These are phyloP conservation scores for Spodoptera litura DNA, from an alignment of 1,140 invertebrate species.

Conservation along the genomic window DNA sequence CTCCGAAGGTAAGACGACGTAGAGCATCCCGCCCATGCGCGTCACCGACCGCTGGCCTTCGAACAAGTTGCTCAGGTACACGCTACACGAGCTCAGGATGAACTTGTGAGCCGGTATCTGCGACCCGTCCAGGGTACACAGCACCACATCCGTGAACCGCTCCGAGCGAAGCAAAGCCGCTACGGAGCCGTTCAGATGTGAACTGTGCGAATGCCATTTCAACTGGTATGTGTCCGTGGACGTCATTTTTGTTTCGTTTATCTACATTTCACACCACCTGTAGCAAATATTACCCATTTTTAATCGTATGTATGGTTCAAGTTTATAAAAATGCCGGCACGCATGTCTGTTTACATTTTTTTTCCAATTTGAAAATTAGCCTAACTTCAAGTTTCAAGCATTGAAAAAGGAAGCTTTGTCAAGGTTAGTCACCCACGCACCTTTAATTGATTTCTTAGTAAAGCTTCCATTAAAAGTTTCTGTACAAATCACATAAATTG, in stretches of 20 bases:
- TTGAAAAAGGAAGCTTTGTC: too few species aligned
- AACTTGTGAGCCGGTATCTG: constrained; percentile 95
- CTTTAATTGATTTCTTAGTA: too few species aligned
- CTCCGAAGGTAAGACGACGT: constrained; percentile 93
- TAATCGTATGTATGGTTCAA: background rate
- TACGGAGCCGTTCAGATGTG: constrained; percentile 92
- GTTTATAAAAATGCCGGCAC: background rate
- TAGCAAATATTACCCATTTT: constrained; percentile 7
- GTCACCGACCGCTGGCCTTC: constrained; percentile 85
- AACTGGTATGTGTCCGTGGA: constrained; percentile 93
- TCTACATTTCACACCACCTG: constrained; percentile 36
- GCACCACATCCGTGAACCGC: constrained; percentile 93
- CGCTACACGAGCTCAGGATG: constrained; percentile 93
- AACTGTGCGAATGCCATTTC: constrained; percentile 94
- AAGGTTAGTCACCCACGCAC: too few species aligned
- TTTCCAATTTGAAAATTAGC: too few species aligned
- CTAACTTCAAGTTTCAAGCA: too few species aligned
- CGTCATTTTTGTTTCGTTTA: constrained; percentile 67
- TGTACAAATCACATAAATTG: too few species aligned
- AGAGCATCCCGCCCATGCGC: constrained; percentile 87
- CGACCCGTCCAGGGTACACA: constrained; percentile 92
- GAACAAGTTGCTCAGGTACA: constrained; percentile 86
- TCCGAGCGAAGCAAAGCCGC: constrained; percentile 92
- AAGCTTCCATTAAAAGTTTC: too few species aligned
- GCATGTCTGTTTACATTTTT: constrained; percentile 2